Evolutionary conservation across 2,888 invertebrate genomes (phyloP), one percentile per base, ranked within the genome.

Genomic region (Eupithecia insigniata): DNA sequence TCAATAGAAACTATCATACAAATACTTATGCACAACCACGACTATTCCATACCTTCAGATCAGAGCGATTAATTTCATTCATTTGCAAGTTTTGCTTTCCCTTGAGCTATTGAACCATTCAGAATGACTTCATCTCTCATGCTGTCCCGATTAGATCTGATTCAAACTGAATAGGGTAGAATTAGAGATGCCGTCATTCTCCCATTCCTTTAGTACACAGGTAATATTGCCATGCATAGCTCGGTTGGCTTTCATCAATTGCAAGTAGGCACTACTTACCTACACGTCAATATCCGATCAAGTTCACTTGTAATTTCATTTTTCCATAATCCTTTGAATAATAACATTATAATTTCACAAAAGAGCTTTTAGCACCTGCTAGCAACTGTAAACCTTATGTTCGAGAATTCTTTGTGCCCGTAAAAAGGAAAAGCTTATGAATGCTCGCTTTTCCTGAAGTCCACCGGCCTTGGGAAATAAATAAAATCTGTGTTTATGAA

Each of bases 321-420:
- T 76, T 67, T 61, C 71, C 84, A 85, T 85, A 85, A 82, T 78
- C 83, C 82, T 80, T 86, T 87, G 85, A 89, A 89, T 87, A 83
- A 87, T 82, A 75, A 83, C 79, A 81, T 81, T 86, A 84, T 81
- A 83, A 79, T 82, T 82, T 79, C 84, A 90, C 87, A 90, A 91
- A 88, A 83, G 84, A 80, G 83, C 86, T 87, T 89, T 89, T 88
- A 88, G 84, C 87, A 83, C 83, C 84, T 81, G 82, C 71, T 76
- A 77, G 77, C 82, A 80, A 82, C 85, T 84, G 83, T 67, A 85
- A 87, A 88, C 81, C 86, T 86, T 87, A 83, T 86, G 81, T 82
- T 81, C 80, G 79, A 82, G 83, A 86, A 85, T 85, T 87, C 84
- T 87, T 86, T 87, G 84, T 84, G 79, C 76, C 82, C 84, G 80